Percentiles rank a stretch among this genome's conserved stretches.
Evolutionary conservation across 1,140 invertebrate genomes (phyloP).

Genomic region (Caenorhabditis brenneri): DNA sequence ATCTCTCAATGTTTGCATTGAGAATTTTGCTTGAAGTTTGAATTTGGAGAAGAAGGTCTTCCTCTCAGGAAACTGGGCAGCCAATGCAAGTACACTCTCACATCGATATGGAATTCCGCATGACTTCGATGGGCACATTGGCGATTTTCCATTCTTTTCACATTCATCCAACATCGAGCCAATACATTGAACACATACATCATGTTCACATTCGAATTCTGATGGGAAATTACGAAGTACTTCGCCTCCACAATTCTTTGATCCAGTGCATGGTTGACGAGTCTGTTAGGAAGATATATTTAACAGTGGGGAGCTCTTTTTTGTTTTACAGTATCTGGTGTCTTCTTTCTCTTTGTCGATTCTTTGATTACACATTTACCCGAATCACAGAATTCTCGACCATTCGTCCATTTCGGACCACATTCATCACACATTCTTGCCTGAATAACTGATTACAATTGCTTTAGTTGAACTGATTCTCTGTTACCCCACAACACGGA

Average conservation of each 20-base stretch:
- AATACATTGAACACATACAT: conserved; percentile 61
- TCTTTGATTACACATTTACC: conserved; percentile 47
- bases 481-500: conserved; percentile 53
- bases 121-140: conserved; percentile 59
- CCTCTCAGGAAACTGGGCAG: conserved; percentile 59
- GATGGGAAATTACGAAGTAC: conserved; percentile 63
- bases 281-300: conserved; percentile 15
- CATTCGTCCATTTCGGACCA: conserved; percentile 38
- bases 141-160: conserved; percentile 53
- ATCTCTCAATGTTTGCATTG: conserved; percentile 60
- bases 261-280: conserved; percentile 53
- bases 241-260: conserved; percentile 54
- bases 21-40: conserved; percentile 58
- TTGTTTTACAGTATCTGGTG: background rate
- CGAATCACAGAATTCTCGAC: conserved; percentile 20
- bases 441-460: conserved; percentile 14
- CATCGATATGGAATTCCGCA: conserved; percentile 61
- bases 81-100: conserved; percentile 61
- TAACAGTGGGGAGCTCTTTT: background rate
- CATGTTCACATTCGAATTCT: conserved; percentile 61
- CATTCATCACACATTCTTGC: conserved; percentile 37
- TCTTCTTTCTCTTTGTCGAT: conserved; percentile 36
- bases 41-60: conserved; percentile 58
- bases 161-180: conserved; percentile 60
- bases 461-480: background rate